phyloP scores from a whole-genome alignment of 2,888 invertebrate genomes.

The Nineta flava region DNA sequence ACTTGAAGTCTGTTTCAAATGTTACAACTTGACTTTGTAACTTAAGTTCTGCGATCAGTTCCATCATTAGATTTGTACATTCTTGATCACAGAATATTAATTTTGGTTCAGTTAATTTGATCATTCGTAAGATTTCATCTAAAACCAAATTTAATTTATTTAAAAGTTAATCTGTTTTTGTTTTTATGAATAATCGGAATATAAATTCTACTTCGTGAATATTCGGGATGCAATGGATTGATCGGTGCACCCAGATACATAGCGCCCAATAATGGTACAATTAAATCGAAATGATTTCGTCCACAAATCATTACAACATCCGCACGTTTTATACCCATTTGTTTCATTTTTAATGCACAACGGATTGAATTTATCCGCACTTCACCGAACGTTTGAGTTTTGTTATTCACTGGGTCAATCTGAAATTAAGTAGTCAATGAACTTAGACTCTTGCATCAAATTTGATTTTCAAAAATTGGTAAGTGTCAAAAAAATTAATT shows the following conservation, averaged over 20 bases:
- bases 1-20: not conserved
- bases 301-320: not conserved
- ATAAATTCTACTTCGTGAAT: not conserved
- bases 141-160: not conserved
- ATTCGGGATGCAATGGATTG: not conserved
- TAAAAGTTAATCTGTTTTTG: too few species aligned
- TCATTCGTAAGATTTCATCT: constrained; percentile 1
- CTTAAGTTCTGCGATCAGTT: not conserved
- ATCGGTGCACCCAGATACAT: not conserved
- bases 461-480: too few species aligned
- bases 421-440: not conserved
- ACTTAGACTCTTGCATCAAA: too few species aligned
- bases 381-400: not conserved
- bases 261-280: not conserved
- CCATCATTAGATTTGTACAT: not conserved
- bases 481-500: too few species aligned
- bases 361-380: not conserved
- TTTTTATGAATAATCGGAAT: not conserved
- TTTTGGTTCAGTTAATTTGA: not conserved
- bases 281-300: not conserved
- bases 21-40: not conserved
- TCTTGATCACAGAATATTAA: constrained; percentile 2
- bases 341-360: not conserved
- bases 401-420: not conserved
- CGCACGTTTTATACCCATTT: not conserved